Percentiles rank a stretch among this genome's conserved stretches.
These are phyloP conservation scores for Epinephelus lanceolatus DNA, from an alignment of 2,113 vertebrate species.

Conservation along the genomic window DNA sequence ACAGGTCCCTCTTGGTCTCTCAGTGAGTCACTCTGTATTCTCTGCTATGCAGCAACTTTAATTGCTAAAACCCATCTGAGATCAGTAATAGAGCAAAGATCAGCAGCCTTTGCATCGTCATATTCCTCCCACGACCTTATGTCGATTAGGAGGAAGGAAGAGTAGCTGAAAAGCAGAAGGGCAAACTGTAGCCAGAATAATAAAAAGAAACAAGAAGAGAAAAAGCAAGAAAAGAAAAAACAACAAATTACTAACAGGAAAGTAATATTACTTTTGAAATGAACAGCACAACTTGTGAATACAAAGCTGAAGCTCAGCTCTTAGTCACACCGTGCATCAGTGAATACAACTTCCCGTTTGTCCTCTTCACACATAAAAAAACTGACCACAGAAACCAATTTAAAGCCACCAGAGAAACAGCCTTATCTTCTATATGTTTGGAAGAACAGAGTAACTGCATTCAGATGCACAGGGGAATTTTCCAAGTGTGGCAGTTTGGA, in stretches of 20 bases:
- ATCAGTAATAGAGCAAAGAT: constrained; percentile 38
- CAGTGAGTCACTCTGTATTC: constrained; percentile 54
- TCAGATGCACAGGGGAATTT: constrained; percentile 44
- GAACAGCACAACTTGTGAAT: not conserved
- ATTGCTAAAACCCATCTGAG: constrained; percentile 43
- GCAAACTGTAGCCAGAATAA: constrained; percentile 15
- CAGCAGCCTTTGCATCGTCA: constrained; percentile 12
- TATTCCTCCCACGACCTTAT: constrained; percentile 11
- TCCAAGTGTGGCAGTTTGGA: constrained; percentile 36
- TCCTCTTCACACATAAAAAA: constrained; percentile 46
- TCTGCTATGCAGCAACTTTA: constrained; percentile 24
- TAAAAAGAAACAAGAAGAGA: not conserved
- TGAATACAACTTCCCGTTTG: not conserved
- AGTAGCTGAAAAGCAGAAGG: not conserved
- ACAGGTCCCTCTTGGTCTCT: constrained; percentile 23
- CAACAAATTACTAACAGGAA: not conserved
- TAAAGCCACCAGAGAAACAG: constrained; percentile 54
- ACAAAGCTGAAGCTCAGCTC: constrained; percentile 11
- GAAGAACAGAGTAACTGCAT: constrained; percentile 32
- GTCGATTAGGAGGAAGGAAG: constrained; percentile 10
- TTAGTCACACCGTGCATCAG: not conserved
- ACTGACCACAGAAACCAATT: constrained; percentile 60
- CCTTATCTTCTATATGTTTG: constrained; percentile 28
- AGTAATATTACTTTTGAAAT: not conserved
- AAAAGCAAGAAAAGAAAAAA: not conserved